Conservation (phyloP, 2,797 vertebrate species). For the Acanthiza pusilla region DNA sequence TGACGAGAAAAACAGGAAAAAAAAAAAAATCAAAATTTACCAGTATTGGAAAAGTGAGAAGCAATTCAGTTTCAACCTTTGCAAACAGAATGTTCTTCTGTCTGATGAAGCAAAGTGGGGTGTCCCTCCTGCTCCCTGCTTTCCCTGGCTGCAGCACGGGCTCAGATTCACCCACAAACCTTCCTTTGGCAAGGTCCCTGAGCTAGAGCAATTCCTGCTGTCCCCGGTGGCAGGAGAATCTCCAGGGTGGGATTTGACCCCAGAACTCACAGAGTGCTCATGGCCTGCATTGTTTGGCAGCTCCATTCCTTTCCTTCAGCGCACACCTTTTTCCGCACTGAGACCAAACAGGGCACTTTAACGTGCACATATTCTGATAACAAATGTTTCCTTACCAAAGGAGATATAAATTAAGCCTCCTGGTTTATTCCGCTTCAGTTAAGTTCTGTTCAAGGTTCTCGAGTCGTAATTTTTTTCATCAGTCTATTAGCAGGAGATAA, state of each 20-base stretch:
- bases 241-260: background rate
- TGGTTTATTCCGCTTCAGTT: background rate
- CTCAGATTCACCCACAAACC: background rate
- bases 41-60: background rate
- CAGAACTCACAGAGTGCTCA: accelerated
- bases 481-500: background rate
- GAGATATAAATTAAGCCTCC: background rate
- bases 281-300: background rate
- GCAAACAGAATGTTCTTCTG: background rate
- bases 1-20: background rate
- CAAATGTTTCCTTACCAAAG: background rate
- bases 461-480: background rate
- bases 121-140: background rate
- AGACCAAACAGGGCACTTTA: background rate
- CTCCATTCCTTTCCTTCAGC: background rate
- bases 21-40: background rate
- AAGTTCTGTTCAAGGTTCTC: background rate
- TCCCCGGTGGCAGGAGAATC: background rate
- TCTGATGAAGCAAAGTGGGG: background rate
- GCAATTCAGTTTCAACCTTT: background rate
- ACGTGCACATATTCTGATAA: background rate
- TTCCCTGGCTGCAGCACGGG: background rate
- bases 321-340: accelerated
- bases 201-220: background rate
- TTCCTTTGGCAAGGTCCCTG: background rate